Base-by-base conservation (phyloP, 2,888 invertebrate genomes). In the Acrobasis repandana region DNA sequence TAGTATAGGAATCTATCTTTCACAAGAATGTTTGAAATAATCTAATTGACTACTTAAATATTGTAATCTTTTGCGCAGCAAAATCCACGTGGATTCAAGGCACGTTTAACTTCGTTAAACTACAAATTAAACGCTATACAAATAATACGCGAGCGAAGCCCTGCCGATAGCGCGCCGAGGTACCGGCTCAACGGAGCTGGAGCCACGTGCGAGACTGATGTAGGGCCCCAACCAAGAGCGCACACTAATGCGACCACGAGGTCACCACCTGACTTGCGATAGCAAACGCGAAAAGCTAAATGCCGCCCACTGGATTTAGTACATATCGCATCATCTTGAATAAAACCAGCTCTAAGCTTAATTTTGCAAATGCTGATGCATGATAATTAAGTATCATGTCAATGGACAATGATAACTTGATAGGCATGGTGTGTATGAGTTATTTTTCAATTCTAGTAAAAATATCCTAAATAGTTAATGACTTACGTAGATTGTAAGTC, bases 201-300 rank as follows among this genome's bases (percentile, higher is more conserved):
- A 18, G 61, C 67, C 80, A 77, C 80, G 79, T 79, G 82, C 71
- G 68, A 65, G 68, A n/a, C n/a, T n/a, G n/a, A 70, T 64, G 67
- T 70, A 74, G 77, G 74, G 72, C 73, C 65, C 72, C 69, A 69
- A 67, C 72, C 69, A 69, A 67, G 69, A 71, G 63, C 74, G 66
- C 62, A 72, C 73, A 60, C 63, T 72, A 82, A 83, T 81, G 73
- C 72, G 74, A 70, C 65, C 78, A 79, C 82, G 81, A 82, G 81
- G 82, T 79, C 81, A 76, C 65, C 67, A 75, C 71, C 73, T 76
- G 75, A 71, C 65, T n/a, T 64, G 52, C 63, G 51, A 62, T 51
- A 61, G 57, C 60, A 49, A 54, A 57, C 57, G 56, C 52, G 50
- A 58, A 64, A 65, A 71, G 60, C 38, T 20, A 50, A 20, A 50